phyloP scores from a whole-genome alignment of 2,888 invertebrate species.

The Andrena minutula region DNA sequence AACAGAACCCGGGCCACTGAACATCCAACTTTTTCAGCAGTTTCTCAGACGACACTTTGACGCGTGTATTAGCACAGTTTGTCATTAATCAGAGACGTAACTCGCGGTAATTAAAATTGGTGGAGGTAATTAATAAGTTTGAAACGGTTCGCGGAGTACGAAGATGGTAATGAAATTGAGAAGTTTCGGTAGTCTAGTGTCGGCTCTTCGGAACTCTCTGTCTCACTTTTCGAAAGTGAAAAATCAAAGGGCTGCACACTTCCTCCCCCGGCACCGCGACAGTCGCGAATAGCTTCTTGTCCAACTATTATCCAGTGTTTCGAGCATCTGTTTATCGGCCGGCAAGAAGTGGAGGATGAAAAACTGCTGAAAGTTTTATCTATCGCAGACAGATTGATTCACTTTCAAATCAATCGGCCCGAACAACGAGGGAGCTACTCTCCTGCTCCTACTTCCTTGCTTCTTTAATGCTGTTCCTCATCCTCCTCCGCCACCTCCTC shows the following conservation, averaged over 20 bases:
- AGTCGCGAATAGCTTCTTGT: constrained; percentile 3
- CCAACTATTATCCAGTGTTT: constrained; percentile 11
- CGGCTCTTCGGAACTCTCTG: constrained; percentile 2
- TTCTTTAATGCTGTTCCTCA: constrained; percentile 63
- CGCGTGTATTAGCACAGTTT: constrained; percentile 26
- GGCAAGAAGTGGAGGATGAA: constrained; percentile 40
- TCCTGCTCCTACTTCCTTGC: constrained; percentile 44
- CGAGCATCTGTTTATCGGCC: constrained; percentile 37
- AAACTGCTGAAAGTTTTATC: constrained; percentile 79
- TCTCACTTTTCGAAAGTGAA: constrained; percentile 22
- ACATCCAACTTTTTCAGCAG: constrained; percentile 18
- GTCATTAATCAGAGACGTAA: constrained; percentile 40
- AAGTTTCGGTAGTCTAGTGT: constrained; percentile 29
- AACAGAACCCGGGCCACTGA: background rate
- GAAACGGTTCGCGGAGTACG: constrained; percentile 34
- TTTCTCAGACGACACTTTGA: constrained; percentile 10
- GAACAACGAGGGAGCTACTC: constrained; percentile 65
- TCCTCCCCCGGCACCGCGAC: background rate
- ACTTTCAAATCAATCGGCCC: constrained; percentile 75
- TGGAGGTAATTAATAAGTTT: constrained; percentile 59
- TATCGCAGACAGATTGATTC: constrained; percentile 78
- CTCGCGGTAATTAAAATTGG: constrained; percentile 53
- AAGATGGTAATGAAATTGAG: constrained; percentile 55
- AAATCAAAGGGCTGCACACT: background rate
- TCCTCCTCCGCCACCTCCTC: constrained; percentile 36